Conservation (phyloP, 2,113 vertebrate species). For the Danionella cerebrum region DNA sequence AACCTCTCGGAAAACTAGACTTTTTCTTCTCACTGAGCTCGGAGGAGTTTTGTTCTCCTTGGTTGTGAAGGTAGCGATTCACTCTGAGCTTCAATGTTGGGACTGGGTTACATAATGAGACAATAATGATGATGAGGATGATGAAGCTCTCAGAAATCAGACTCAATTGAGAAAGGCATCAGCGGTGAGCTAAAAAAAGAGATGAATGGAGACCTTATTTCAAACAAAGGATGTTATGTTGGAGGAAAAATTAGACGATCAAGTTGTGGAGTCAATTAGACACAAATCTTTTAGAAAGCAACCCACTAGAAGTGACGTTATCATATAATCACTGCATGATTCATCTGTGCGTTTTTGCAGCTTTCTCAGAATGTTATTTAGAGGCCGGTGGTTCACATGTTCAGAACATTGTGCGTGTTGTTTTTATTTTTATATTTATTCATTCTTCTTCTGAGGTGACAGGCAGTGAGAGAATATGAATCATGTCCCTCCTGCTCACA, state of each 20-base stretch:
- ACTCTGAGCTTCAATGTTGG: slow-evolving; percentile 15
- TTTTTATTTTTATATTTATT: slow-evolving; percentile 17
- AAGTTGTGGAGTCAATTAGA: too few species aligned
- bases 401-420: slow-evolving; percentile 19
- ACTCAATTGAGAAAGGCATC: neutral
- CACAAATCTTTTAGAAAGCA: too few species aligned
- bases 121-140: neutral
- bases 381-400: slow-evolving; percentile 32
- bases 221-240: neutral
- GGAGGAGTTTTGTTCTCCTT: neutral
- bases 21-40: neutral
- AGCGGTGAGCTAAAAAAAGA: neutral
- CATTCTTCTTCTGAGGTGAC: slow-evolving; percentile 7
- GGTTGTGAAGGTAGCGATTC: slow-evolving; percentile 16
- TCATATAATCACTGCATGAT: neutral
- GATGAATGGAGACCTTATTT: neutral
- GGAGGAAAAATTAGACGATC: neutral
- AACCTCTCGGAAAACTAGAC: slow-evolving; percentile 6
- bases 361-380: slow-evolving; percentile 11
- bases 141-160: neutral
- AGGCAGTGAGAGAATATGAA: slow-evolving; percentile 31
- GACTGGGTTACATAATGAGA: slow-evolving; percentile 15
- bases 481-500: slow-evolving; percentile 28
- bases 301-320: neutral
- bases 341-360: neutral